Conservation (phyloP, 2,888 invertebrate genomes). For the Norana najaformis region DNA sequence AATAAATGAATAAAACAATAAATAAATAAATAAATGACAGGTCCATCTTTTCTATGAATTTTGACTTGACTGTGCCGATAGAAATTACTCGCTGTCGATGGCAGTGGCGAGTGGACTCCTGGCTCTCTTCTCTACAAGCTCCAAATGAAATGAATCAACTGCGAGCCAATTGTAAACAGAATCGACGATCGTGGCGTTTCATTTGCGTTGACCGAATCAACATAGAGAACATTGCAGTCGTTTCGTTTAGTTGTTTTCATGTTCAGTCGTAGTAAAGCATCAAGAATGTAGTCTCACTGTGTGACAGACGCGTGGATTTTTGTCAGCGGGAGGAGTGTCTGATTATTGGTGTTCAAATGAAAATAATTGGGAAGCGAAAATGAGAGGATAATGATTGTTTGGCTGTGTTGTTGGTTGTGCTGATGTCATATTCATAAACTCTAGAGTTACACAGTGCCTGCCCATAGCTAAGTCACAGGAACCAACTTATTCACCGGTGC, state of each 20-base stretch:
- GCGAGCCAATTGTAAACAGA: background rate
- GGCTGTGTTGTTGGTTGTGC: background rate
- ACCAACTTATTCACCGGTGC: no score
- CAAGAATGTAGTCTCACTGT: background rate
- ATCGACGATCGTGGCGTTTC: background rate
- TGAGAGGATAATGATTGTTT: background rate
- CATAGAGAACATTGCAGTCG: background rate
- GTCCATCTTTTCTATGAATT: background rate
- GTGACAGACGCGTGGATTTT: background rate
- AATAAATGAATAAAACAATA: background rate
- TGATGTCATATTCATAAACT: background rate
- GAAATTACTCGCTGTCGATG: constrained; percentile 88
- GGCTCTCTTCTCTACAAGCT: constrained; percentile 87
- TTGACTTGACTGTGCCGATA: constrained; percentile 38
- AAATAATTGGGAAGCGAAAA: background rate
- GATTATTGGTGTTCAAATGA: background rate
- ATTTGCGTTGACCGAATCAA: background rate
- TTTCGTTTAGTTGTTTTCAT: background rate
- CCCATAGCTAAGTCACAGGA: no score
- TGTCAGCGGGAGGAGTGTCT: background rate
- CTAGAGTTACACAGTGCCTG: no score
- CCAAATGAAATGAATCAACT: constrained; percentile 28
- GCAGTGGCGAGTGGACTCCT: constrained; percentile 85
- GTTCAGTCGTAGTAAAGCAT: background rate
- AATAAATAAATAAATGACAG: background rate